phyloP scores from a whole-genome alignment of 2,113 vertebrate genomes.

The Odontesthes bonariensis region DNA sequence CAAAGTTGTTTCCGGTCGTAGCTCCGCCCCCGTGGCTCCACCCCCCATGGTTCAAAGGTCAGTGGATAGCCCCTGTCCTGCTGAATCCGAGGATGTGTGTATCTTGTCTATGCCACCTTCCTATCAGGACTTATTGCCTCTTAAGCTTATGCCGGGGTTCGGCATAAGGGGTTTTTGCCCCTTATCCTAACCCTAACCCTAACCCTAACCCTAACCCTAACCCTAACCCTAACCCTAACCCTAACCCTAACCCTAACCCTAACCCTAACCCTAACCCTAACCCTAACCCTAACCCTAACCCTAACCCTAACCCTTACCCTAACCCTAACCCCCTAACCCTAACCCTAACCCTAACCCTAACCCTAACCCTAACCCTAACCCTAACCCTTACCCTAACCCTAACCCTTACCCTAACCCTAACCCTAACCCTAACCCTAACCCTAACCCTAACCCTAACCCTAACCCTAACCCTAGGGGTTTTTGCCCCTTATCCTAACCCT shows the following conservation, averaged over 20 bases:
- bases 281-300: slow-evolving; percentile 24
- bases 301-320: background rate
- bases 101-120: no score
- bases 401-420: slow-evolving; percentile 30
- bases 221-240: slow-evolving; percentile 2
- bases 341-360: slow-evolving; percentile 36
- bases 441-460: slow-evolving; percentile 37
- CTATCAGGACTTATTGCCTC: no score
- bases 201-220: slow-evolving; percentile 19
- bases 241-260: slow-evolving; percentile 2
- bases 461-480: slow-evolving; percentile 26
- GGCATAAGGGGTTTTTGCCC: no score
- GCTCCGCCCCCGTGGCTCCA: no score
- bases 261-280: slow-evolving; percentile 18
- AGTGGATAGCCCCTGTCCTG: no score
- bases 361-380: background rate
- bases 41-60: no score
- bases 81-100: no score
- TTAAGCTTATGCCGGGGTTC: no score
- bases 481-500: no score
- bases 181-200: no score
- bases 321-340: no score
- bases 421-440: slow-evolving; percentile 32
- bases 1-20: no score
- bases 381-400: slow-evolving; percentile 20